Evolutionary conservation across 2,113 vertebrate species (phyloP).

Genomic region (Suricata suricatta): DNA sequence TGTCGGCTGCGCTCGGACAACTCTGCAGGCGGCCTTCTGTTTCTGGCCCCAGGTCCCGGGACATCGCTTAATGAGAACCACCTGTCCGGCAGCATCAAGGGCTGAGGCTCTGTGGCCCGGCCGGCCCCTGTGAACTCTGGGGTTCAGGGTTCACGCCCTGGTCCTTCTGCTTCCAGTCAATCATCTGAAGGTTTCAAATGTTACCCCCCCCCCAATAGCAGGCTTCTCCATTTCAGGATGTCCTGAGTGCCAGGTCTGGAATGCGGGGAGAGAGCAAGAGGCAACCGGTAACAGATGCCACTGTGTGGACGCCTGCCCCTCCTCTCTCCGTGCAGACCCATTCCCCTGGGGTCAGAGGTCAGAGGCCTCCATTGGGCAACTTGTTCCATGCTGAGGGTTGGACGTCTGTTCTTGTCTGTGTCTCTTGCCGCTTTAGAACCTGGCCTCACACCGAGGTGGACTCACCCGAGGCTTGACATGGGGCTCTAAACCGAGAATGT

Average conservation of each 20-base stretch:
- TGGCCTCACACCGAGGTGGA: neutral
- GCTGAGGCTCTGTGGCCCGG: slow-evolving; percentile 21
- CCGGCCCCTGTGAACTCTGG: slow-evolving; percentile 67
- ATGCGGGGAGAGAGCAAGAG: slow-evolving; percentile 50
- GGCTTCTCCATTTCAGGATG: slow-evolving; percentile 70
- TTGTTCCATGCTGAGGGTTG: neutral
- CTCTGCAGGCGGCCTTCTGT: neutral
- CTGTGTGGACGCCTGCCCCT: neutral
- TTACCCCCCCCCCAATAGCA: neutral
- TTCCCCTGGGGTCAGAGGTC: neutral
- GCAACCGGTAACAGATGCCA: slow-evolving; percentile 66
- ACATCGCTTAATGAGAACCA: slow-evolving; percentile 72
- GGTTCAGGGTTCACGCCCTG: slow-evolving; percentile 64
- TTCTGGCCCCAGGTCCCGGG: neutral
- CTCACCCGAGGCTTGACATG: neutral
- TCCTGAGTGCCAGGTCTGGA: slow-evolving; percentile 65
- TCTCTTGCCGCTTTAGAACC: slow-evolving; percentile 4
- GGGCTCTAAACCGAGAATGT: neutral
- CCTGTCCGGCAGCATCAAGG: slow-evolving; percentile 51
- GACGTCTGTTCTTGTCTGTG: neutral
- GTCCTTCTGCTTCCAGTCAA: slow-evolving; percentile 74
- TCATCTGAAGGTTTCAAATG: slow-evolving; percentile 76
- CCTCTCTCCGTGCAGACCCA: neutral
- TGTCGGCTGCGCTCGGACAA: neutral
- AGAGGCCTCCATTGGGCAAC: slow-evolving; percentile 32